Base-by-base conservation (phyloP, 2,888 invertebrate genomes). In the Gnatocerus cornutus region DNA sequence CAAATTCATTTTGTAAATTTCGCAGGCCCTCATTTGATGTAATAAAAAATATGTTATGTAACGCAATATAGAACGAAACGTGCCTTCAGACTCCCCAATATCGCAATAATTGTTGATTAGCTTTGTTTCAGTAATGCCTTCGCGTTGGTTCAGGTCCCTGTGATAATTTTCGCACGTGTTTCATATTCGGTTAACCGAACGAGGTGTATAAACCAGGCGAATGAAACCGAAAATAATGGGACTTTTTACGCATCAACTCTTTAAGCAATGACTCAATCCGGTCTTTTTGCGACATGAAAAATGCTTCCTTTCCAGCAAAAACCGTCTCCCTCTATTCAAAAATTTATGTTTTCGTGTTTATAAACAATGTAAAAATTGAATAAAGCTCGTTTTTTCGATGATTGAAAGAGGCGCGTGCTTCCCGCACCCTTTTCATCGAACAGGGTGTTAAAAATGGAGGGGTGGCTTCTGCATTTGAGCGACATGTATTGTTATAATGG, bases 401-500 rank as follows among this genome's bases (percentile, higher is more conserved):
- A 63, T 68, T 68, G 68, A 56, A 63, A 63, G 52, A 56, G 56
- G 30, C 56, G 48, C 29, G 50, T 21, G 50, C 58, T 58, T 39
- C 48, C 55, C 29, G 16, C 46, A 62, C 41, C 39, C 41, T 66
- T 37, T 50, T 66, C 55, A 55, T 55, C 46, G 41, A 46, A 46
- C 14, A 21, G 48, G 48, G 58, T 8, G 50, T 48, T 59, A 68
- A 68, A 63, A 68, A 68, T 50, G 46, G 41, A 55, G 48, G 56
- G 63, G 56, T 9, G 50, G 56, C 37, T 55, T 63, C 68, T 68
- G 68, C 68, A 68, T 43, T 58, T 69, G 69, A 69, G 43, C 64
- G 69, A 69, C 69, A 46, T 30, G 59, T 59, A 69, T 69, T 69
- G 69, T 69, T 69, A 52, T 69, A 69, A 69, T 69, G 52, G 69